Base-by-base conservation (phyloP, 2,113 vertebrate species). In the Callithrix jacchus region DNA sequence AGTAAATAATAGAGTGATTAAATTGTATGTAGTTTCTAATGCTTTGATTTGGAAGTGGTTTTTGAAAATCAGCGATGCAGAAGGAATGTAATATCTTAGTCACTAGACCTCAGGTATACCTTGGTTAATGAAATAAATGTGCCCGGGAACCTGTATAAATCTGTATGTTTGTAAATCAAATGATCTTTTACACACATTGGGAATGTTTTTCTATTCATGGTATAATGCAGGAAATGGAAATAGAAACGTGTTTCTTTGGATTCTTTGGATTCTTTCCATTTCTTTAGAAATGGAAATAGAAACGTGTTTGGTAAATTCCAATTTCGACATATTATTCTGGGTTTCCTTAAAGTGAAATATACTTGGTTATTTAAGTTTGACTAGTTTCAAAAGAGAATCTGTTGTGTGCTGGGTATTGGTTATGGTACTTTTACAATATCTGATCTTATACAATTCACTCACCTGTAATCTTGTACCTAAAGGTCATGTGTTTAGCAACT, bases 241-340 rank as follows among this genome's bases (percentile, higher is more conserved):
- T 58, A 56, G 32, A 96, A 89, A 61, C 14, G 27, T 56, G 8
- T 86, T 95, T 95, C 42, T 42, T 42, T 42, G 42, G 42, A 42
- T 95, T 95, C 42, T 42, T 42, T 42, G 42, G 42, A 42, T 42
- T 42, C 42, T 42, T 42, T 84, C 1, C 12, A 92, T 90, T 94
- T 23, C 45, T 84, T 89, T 89, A 66, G 85, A 89, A 95, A 71
- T 64, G 32, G 42, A 54, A 64, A 82, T 58, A 56, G 32, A 96
- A 89, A 61, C 14, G 27, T 56, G 8, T 86, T 95, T 93, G 18
- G 45, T 54, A 79, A 85, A 37, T 85, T 93, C 40, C 37, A 21
- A 76, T 64, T 82, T 91, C 3, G 6, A 17, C 61, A 6, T 74
- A 37, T 80, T 47, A 27, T 23, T 84, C 58, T 86, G 68, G 16